phyloP scores from a whole-genome alignment of 2,888 invertebrate genomes.

The Silvanus unidentatus region DNA sequence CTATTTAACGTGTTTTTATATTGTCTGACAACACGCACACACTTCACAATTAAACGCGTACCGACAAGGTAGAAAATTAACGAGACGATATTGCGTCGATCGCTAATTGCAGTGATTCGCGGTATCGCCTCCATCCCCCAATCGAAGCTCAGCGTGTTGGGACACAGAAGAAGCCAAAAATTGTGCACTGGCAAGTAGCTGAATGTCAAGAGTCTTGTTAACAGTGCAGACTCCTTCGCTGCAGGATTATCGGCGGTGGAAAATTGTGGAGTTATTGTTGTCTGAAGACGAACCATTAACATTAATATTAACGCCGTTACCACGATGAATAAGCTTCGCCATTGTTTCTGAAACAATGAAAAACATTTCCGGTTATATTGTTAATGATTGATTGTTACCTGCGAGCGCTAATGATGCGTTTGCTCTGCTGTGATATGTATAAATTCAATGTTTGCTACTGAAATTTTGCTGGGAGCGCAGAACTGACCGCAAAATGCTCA shows the following conservation, averaged over 20 bases:
- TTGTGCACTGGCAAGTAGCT: slow-evolving; percentile 88
- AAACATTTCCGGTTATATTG: slow-evolving; percentile 20
- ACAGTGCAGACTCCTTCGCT: slow-evolving; percentile 73
- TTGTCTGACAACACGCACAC: slow-evolving; percentile 15
- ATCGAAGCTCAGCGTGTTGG: slow-evolving; percentile 87
- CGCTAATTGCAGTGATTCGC: slow-evolving; percentile 69
- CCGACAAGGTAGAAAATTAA: slow-evolving; percentile 64
- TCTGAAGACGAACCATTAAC: slow-evolving; percentile 70
- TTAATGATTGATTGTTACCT: slow-evolving; percentile 22
- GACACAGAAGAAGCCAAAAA: slow-evolving; percentile 79
- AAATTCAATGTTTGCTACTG: slow-evolving; percentile 17
- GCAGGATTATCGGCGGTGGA: slow-evolving; percentile 95
- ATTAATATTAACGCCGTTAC: slow-evolving; percentile 62
- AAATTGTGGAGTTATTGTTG: slow-evolving; percentile 72
- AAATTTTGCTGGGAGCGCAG: slow-evolving; percentile 20
- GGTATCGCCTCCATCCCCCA: slow-evolving; percentile 99
- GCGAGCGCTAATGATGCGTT: slow-evolving; percentile 18
- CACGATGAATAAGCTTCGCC: slow-evolving; percentile 65
- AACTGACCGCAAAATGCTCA: too few species aligned
- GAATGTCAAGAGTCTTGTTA: slow-evolving; percentile 85
- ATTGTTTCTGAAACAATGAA: slow-evolving; percentile 59
- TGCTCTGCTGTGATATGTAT: slow-evolving; percentile 17
- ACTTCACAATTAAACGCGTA: slow-evolving; percentile 23
- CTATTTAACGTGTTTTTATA: background rate
- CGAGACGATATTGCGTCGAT: slow-evolving; percentile 73